Evolutionary conservation across 1,140 invertebrate species (phyloP), one percentile per base, ranked within the genome.

Genomic region (Drosophila cardini): DNA sequence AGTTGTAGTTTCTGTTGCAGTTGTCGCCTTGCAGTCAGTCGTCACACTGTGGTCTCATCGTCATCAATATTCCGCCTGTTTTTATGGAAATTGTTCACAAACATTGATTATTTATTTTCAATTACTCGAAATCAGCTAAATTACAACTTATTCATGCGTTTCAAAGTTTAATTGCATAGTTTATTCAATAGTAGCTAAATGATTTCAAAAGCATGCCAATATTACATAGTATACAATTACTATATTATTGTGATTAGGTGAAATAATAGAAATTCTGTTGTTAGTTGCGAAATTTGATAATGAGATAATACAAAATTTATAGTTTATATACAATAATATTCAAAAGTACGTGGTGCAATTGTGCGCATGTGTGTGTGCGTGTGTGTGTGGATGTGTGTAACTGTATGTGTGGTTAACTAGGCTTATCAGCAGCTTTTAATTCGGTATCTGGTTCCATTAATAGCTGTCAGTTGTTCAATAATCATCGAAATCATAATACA

Each of bases 51-150:
- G 70, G 91, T 92, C 64, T 92, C 91, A 78, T 92, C 91, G 74
- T 92, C 91, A 91, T 92, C 91, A 92, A 92, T 92, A 92, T 92
- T 91, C 84, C 89, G 91, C 90, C 91, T 92, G 80, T 79, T 78
- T 45, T 9, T 13, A 40, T 26, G 42, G 36, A 30, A 70, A 11
- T 43, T 43, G 4, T 38, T 4, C 38, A 26, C 34, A 15, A 45
- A 70, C 32, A 55, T 56, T 45, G 18, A 61, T 15, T 45, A 53
- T 55, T 36, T 30, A 46, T 52, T 55, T n/a, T 40, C 45, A 15
- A 34, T 52, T 32, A 36, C 46, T 46, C 26, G 11, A 15, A 10
- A 26, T 52, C 30, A 15, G 30, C 56, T 45, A 60, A 60, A 68
- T 46, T 32, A 45, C 26, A 40, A 10, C 10, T n/a, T 26, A 30